Conservation (phyloP, 2,888 invertebrate genomes). For the Macaria liturata region DNA sequence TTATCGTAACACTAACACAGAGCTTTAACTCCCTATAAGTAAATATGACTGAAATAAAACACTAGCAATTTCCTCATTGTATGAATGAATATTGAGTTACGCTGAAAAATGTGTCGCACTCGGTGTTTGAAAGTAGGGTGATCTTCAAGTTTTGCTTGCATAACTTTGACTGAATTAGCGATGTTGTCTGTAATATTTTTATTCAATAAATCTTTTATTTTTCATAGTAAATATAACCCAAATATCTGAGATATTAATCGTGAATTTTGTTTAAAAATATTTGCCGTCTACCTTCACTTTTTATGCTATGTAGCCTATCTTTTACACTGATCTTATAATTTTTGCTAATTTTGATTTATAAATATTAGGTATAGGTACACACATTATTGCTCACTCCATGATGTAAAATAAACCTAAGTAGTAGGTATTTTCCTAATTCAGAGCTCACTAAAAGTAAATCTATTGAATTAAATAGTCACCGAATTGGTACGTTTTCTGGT, state of each 20-base stretch:
- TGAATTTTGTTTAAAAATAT: no score
- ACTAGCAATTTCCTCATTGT: constrained; percentile 1
- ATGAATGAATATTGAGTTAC: constrained; percentile 3
- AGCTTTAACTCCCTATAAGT: not conserved
- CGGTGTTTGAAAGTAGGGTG: constrained; percentile 18
- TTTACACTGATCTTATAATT: no score
- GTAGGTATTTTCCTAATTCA: no score
- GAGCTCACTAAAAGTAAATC: no score
- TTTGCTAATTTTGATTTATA: no score
- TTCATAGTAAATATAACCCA: not conserved
- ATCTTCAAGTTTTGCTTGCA: constrained; percentile 10
- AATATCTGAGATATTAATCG: not conserved
- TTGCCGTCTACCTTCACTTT: no score
- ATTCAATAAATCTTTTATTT: no score
- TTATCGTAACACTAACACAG: not conserved
- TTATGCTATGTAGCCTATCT: no score
- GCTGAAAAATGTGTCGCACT: constrained; percentile 2
- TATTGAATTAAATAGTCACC: constrained; percentile 8
- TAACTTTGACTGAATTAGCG: constrained; percentile 4
- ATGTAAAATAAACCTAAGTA: no score
- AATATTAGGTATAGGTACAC: no score
- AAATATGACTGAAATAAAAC: not conserved
- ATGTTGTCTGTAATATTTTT: no score
- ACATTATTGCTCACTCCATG: no score
- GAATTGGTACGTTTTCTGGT: constrained; percentile 48